Conservation (phyloP, 2,888 invertebrate species). For the Sussaba pulchella region DNA sequence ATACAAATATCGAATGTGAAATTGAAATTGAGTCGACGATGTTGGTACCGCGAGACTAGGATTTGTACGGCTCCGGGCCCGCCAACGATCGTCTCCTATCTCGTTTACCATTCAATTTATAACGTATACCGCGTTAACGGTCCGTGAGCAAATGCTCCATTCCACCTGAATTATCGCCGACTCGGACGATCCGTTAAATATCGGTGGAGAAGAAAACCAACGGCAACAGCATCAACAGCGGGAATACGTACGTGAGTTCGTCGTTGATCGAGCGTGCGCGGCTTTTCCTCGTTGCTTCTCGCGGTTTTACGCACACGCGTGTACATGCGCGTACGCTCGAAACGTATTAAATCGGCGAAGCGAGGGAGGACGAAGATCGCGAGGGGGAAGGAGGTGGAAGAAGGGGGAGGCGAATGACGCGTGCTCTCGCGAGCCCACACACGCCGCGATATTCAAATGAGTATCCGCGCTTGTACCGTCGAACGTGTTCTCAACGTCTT, state of each 20-base stretch:
- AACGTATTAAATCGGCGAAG: no score
- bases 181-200: conserved; percentile 66
- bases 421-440: conserved; percentile 76
- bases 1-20: conserved; percentile 39
- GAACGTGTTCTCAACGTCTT: conserved; percentile 69
- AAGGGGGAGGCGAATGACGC: conserved; percentile 57
- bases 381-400: conserved; percentile 1
- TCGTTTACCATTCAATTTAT: conserved; percentile 67
- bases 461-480: conserved; percentile 56
- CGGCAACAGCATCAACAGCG: conserved; percentile 23
- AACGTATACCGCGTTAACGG: conserved; percentile 63
- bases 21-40: conserved; percentile 21
- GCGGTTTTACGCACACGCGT: conserved; percentile 38
- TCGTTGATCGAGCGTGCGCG: conserved; percentile 50
- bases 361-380: no score
- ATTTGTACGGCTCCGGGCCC: neutral
- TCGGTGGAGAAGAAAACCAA: conserved; percentile 47
- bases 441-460: conserved; percentile 79
- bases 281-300: conserved; percentile 37
- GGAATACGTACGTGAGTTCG: neutral
- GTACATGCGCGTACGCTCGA: conserved; percentile 19
- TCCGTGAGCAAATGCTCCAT: conserved; percentile 68
- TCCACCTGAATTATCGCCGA: conserved; percentile 68
- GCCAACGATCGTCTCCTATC: conserved; percentile 48
- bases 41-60: neutral